Evolutionary conservation across 2,888 invertebrate species (phyloP).

Genomic region (Drosophila rellima): DNA sequence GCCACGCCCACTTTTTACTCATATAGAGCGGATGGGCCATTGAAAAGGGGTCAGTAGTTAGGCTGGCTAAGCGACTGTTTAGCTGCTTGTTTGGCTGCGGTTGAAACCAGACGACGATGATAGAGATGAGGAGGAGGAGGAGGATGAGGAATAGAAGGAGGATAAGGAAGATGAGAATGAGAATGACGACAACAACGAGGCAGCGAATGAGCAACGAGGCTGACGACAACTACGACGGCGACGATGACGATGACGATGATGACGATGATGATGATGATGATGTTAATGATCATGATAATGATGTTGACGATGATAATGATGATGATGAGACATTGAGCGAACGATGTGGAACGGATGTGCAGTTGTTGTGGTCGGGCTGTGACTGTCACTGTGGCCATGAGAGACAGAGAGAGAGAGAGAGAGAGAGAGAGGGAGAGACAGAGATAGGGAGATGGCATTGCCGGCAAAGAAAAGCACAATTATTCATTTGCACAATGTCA

Average conservation of each 20-base stretch:
- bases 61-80: conserved; percentile 78
- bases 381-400: conserved; percentile 31
- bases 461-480: conserved; percentile 83
- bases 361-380: conserved; percentile 74
- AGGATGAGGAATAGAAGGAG: conserved; percentile 4
- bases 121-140: conserved; percentile 10
- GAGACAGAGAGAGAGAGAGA: background rate
- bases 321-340: conserved; percentile 78
- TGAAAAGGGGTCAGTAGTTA: conserved; percentile 80
- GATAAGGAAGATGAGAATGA: conserved; percentile 22
- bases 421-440: background rate
- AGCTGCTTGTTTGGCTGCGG: conserved; percentile 82
- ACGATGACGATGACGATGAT: conserved; percentile 52
- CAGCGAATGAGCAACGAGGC: conserved; percentile 68
- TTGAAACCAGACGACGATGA: conserved; percentile 33
- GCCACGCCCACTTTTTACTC: conserved; percentile 17
- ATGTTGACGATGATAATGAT: conserved; percentile 55
- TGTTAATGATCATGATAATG: conserved; percentile 41
- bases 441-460: conserved; percentile 26
- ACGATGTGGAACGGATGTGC: conserved; percentile 81
- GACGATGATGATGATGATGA: conserved; percentile 51
- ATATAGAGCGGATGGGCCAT: conserved; percentile 72
- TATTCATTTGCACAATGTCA: conserved; percentile 84
- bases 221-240: conserved; percentile 70
- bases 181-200: conserved; percentile 40